phyloP scores from a whole-genome alignment of 2,888 invertebrate species.

The Ormyrus pomaceus region DNA sequence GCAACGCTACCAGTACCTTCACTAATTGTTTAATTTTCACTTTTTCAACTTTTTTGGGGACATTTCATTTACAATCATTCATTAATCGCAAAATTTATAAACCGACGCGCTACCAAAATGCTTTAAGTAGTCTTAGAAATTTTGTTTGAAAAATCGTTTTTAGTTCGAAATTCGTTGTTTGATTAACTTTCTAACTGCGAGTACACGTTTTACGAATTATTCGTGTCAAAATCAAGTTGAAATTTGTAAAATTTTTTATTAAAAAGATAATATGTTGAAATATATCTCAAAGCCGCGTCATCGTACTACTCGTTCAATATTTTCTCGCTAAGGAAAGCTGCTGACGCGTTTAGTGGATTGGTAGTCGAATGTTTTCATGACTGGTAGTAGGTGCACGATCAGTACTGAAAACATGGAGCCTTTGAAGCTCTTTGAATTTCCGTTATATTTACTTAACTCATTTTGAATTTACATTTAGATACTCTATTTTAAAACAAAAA shows the following conservation, averaged over 20 bases:
- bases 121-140: not conserved
- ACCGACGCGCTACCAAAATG: not conserved
- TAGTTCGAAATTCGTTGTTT: not conserved
- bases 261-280: slow-evolving; percentile 16
- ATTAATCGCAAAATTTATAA: not conserved
- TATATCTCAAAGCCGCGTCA: slow-evolving; percentile 63
- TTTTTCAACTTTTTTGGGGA: not conserved
- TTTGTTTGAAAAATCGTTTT: not conserved
- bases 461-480: not conserved
- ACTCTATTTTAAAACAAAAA: too few relatives aligned
- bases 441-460: slow-evolving; percentile 47
- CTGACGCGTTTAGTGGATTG: slow-evolving; percentile 62
- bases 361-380: slow-evolving; percentile 55
- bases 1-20: too few relatives aligned
- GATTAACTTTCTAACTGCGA: too few relatives aligned
- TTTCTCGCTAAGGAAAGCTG: slow-evolving; percentile 65
- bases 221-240: not conserved
- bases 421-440: slow-evolving; percentile 39
- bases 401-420: slow-evolving; percentile 53
- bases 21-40: not conserved
- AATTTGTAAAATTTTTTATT: not conserved
- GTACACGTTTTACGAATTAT: not conserved
- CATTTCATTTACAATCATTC: slow-evolving; percentile 20
- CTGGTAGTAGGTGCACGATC: slow-evolving; percentile 31
- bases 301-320: slow-evolving; percentile 67